phyloP scores from a whole-genome alignment of 2,888 invertebrate genomes.

The Phania funesta region DNA sequence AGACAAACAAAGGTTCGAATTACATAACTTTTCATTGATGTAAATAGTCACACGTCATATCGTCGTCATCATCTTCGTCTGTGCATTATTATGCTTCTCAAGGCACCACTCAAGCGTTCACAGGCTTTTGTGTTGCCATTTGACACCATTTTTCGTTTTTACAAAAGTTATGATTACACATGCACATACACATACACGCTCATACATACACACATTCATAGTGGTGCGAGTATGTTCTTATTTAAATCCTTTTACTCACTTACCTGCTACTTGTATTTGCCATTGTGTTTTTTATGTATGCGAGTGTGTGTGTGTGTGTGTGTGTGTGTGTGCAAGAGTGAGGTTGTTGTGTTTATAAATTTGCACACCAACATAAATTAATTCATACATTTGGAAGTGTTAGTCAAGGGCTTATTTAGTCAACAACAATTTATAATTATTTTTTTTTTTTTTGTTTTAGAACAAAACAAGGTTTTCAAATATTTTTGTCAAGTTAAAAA shows the following conservation, averaged over 20 bases:
- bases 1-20: slow-evolving; percentile 4
- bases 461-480: background rate
- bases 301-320: background rate
- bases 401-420: too few relatives aligned
- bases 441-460: background rate
- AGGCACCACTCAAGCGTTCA: slow-evolving; percentile 66
- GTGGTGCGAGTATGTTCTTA: background rate
- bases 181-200: slow-evolving; percentile 23
- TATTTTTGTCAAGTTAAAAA: too few relatives aligned
- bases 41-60: slow-evolving; percentile 29
- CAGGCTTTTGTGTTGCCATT: slow-evolving; percentile 66
- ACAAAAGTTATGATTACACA: slow-evolving; percentile 46
- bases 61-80: slow-evolving; percentile 32
- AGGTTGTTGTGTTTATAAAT: background rate
- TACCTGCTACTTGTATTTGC: background rate
- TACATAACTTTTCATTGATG: background rate
- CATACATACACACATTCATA: too few relatives aligned
- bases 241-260: slow-evolving; percentile 25
- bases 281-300: background rate
- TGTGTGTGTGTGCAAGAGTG: background rate
- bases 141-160: slow-evolving; percentile 62
- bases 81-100: slow-evolving; percentile 58
- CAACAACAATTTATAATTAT: too few relatives aligned
- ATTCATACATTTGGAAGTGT: background rate
- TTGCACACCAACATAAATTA: background rate